Conservation (phyloP, 1,140 invertebrate genomes). For the Pseudachorutes palmiensis region DNA sequence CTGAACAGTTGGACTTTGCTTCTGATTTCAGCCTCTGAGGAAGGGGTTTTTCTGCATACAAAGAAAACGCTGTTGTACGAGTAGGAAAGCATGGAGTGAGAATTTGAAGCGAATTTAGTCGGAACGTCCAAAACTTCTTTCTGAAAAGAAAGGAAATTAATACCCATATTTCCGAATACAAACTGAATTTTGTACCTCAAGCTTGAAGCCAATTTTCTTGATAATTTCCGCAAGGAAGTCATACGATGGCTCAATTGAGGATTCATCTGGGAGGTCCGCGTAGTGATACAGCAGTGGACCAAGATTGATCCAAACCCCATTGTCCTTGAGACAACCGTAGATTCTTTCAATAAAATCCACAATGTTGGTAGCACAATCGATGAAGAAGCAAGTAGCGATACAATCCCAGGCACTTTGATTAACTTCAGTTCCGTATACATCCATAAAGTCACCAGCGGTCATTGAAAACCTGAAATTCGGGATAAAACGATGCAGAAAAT, state of each 20-base stretch:
- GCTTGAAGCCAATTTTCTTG: slow-evolving; percentile 72
- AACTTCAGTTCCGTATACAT: slow-evolving; percentile 65
- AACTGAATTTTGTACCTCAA: slow-evolving; percentile 55
- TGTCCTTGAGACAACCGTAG: slow-evolving; percentile 78
- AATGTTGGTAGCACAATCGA: slow-evolving; percentile 95
- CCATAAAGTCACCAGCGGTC: slow-evolving; percentile 65
- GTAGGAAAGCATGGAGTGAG: slow-evolving; percentile 84
- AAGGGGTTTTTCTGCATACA: slow-evolving; percentile 59
- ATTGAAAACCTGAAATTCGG: slow-evolving; percentile 91
- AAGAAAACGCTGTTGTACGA: slow-evolving; percentile 85
- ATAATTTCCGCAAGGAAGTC: slow-evolving; percentile 76
- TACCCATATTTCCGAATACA: slow-evolving; percentile 6
- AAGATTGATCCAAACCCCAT: slow-evolving; percentile 79
- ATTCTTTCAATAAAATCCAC: slow-evolving; percentile 92
- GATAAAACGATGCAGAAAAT: too few species aligned
- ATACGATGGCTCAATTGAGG: slow-evolving; percentile 90
- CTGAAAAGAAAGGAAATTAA: slow-evolving; percentile 46
- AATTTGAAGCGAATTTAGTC: slow-evolving; percentile 86
- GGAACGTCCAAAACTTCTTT: slow-evolving; percentile 66
- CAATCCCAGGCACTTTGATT: slow-evolving; percentile 65
- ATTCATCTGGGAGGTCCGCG: slow-evolving; percentile 76
- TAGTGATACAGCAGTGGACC: slow-evolving; percentile 79
- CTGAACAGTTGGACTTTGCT: background rate
- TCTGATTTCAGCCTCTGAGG: background rate
- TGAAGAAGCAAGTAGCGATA: slow-evolving; percentile 94